Evolutionary conservation across 1,140 invertebrate species (phyloP), one percentile per base, ranked within the genome.

Genomic region (Lepidotrigona ventralis): DNA sequence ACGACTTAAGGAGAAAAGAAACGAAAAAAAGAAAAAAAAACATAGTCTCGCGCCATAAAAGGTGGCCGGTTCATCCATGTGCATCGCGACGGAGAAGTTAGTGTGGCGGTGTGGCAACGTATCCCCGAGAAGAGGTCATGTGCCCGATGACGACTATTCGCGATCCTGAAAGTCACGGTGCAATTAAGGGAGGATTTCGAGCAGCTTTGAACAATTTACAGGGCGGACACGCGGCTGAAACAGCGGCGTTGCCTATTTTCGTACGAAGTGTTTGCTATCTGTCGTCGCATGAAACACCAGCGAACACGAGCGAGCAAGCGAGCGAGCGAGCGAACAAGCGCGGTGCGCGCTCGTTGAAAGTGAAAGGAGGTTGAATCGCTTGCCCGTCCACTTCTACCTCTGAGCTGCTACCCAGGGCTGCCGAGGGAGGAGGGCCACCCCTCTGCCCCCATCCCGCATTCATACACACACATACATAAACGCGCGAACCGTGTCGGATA

Each of bases 361-460:
- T 94, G 93, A 94, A 94, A 94, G 93, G 93, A 94, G 93, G 93
- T 94, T 94, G 93, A 93, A 92, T 93, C 92, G 92, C 89, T 92
- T 90, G 90, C 88, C 90, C 90, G 91, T 92, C 91, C 92, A 92
- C 91, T 92, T 90, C 90, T 91, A 86, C 86, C 89, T 60, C 73
- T 90, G 84, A 70, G 73, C 73, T n/a, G n/a, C n/a, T n/a, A n/a
- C n/a, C n/a, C 81, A 78, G 66, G 66, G 66, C 85, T 86, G 79
- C 79, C 64, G 74, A 78, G 81, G 74, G 56, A 83, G 66, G 81
- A 78, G 81, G 81, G 82, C 83, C 80, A 29, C 81, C 84, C 87
- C 71, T 84, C 81, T 75, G 58, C 63, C 83, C 76, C 60, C 64
- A 53, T 64, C 58, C 53, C 58, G 53, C n/a, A 71, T 63, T n/a